Evolutionary conservation across 2,797 vertebrate genomes (phyloP), one percentile per base, ranked within the genome.

Genomic region (Acanthiza pusilla): DNA sequence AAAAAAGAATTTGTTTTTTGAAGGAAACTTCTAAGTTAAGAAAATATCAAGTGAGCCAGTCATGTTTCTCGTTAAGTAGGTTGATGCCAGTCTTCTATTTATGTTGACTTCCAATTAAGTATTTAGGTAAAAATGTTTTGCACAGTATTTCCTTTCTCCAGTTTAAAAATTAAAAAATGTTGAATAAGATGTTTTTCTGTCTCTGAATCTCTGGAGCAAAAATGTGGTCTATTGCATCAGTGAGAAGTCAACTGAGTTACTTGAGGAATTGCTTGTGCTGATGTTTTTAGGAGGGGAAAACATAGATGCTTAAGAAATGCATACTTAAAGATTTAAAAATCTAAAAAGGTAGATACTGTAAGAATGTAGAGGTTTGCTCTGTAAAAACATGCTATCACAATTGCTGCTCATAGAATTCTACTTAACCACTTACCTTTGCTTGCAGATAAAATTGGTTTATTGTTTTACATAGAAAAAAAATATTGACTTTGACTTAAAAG

Each of bases 121-220:
- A 96, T 96, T 96, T 95, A 96, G 38, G 42, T 92, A 82, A 81
- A 94, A 92, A 74, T 89, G 88, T 89, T 95, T 91, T 81, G 67
- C 57, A 54, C 32, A 29, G 75, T 92, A 89, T 96, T 96, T 96
- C 29, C 71, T 92, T 94, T 89, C 68, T 74, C 43, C 68, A 60
- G 63, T 89, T 96, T 95, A 95, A 96, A 96, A 93, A 94, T 92
- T 95, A 4, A 94, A 89, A 89, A 63, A 60, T 58, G 72, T 89
- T 92, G 77, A 95, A 94, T 85, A 95, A 50, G 63, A 74, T 92
- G 68, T 92, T 92, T 95, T 85, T 90, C 91, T 93, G 61, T 74
- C 53, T 90, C 50, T 50, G 58, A 94, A 82, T 93, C 66, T 88
- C 80, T 82, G 58, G 73, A 89, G 76, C 63, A 88, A 80, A 96